Evolutionary conservation across 2,797 vertebrate genomes (phyloP).

Genomic region (Halcyon smyrnensis): DNA sequence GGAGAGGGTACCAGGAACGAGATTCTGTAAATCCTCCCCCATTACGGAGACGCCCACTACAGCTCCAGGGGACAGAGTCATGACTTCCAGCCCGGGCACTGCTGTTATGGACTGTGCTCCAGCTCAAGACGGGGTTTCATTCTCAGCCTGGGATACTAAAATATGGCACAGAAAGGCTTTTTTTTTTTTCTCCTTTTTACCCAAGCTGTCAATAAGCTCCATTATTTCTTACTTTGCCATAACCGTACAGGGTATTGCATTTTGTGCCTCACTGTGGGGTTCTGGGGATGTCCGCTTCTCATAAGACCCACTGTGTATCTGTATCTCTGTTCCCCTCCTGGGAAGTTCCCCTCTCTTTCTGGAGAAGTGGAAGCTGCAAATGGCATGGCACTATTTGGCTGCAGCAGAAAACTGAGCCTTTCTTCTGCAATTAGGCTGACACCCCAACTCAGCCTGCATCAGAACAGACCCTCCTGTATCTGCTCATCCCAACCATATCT

Average conservation of each 20-base stretch:
- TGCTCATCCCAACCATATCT: background rate
- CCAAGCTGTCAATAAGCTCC: background rate
- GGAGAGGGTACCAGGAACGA: background rate
- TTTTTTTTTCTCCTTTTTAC: no score
- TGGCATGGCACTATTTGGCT: background rate
- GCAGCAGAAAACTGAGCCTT: background rate
- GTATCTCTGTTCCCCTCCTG: background rate
- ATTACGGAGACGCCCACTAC: fast-evolving
- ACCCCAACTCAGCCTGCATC: background rate
- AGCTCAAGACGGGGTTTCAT: background rate
- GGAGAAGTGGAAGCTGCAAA: background rate
- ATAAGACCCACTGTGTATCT: fast-evolving
- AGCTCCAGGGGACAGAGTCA: background rate
- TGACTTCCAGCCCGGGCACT: fast-evolving
- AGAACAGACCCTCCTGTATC: background rate
- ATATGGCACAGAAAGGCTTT: background rate
- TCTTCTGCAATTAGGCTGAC: background rate
- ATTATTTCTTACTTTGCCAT: background rate
- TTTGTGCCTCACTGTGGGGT: background rate
- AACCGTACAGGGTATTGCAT: background rate
- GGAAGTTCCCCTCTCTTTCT: background rate
- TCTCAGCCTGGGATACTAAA: background rate
- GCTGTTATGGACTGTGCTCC: background rate
- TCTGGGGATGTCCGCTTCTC: fast-evolving
- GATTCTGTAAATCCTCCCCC: background rate